phyloP scores from a whole-genome alignment of 1,140 invertebrate species.

The Drosophila orosa region DNA sequence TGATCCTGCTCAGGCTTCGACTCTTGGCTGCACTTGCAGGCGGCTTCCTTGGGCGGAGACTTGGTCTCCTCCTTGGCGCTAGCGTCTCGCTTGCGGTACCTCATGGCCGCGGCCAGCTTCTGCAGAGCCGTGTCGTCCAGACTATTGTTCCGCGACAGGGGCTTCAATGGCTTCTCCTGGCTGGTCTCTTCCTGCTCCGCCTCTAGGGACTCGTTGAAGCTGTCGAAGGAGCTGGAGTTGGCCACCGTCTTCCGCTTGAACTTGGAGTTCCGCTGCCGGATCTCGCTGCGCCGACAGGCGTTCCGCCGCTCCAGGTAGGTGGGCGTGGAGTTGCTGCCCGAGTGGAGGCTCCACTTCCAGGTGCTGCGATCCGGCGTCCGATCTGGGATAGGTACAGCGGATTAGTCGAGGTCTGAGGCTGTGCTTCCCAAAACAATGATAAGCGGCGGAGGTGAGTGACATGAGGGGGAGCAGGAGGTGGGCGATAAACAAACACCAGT shows the following conservation, averaged over 20 bases:
- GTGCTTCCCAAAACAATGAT: not conserved
- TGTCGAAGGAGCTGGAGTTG: constrained; percentile 77
- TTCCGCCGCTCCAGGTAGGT: constrained; percentile 94
- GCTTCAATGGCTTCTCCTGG: constrained; percentile 46
- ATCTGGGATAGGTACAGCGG: constrained; percentile 49
- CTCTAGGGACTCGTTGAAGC: constrained; percentile 73
- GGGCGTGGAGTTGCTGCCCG: constrained; percentile 90
- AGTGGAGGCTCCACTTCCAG: constrained; percentile 83
- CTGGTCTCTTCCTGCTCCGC: constrained; percentile 14
- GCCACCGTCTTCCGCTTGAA: constrained; percentile 84
- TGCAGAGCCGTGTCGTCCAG: constrained; percentile 76
- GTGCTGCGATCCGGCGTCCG: constrained; percentile 80
- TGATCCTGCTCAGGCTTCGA: constrained; percentile 10
- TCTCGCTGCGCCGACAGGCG: constrained; percentile 80
- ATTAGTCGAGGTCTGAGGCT: constrained; percentile 7
- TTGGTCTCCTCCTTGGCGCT: constrained; percentile 26
- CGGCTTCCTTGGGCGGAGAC: constrained; percentile 27
- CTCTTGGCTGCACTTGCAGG: constrained; percentile 51
- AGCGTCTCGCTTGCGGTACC: constrained; percentile 56
- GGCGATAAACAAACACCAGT: constrained; percentile 40
- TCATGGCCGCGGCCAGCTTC: constrained; percentile 67
- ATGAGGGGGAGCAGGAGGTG: not conserved
- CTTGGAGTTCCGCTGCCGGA: constrained; percentile 87
- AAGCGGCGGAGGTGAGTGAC: constrained; percentile 36
- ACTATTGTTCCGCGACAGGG: constrained; percentile 65